Percentiles rank a stretch among this genome's conserved stretches.
phyloP scores from a whole-genome alignment of 2,113 vertebrate species.

The Cygnus atratus region DNA sequence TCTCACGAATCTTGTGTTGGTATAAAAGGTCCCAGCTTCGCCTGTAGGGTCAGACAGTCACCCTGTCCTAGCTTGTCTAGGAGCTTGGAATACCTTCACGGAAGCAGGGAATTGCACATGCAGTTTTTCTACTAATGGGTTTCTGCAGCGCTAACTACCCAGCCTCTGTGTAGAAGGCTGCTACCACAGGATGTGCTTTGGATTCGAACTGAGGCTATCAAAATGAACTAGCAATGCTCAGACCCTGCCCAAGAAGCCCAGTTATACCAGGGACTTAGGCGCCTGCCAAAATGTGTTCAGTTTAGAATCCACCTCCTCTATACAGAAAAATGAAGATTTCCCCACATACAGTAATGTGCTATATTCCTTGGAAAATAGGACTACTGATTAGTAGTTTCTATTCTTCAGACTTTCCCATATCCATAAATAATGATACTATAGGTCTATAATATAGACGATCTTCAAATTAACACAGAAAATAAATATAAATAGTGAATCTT shows the following conservation, averaged over 20 bases:
- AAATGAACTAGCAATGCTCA: not conserved
- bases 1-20: rapidly evolving
- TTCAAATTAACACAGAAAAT: not conserved
- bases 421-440: not conserved
- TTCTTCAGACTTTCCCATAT: not conserved
- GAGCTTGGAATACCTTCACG: not conserved
- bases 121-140: not conserved
- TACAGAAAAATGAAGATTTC: not conserved
- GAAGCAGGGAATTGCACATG: not conserved
- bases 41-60: not conserved
- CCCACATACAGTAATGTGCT: not conserved
- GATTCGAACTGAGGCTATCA: not conserved
- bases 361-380: not conserved
- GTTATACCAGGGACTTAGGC: not conserved
- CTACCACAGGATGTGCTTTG: not conserved
- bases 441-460: not conserved
- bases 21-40: not conserved
- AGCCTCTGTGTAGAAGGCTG: not conserved
- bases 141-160: not conserved
- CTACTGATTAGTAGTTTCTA: not conserved
- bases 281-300: not conserved
- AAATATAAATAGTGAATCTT: not conserved
- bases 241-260: not conserved
- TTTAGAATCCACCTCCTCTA: not conserved
- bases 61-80: not conserved